A percentile compares a stretch with the other conserved stretches of the same genome.
Conservation (phyloP, 2,888 invertebrate genomes). For the Tachina grossa region DNA sequence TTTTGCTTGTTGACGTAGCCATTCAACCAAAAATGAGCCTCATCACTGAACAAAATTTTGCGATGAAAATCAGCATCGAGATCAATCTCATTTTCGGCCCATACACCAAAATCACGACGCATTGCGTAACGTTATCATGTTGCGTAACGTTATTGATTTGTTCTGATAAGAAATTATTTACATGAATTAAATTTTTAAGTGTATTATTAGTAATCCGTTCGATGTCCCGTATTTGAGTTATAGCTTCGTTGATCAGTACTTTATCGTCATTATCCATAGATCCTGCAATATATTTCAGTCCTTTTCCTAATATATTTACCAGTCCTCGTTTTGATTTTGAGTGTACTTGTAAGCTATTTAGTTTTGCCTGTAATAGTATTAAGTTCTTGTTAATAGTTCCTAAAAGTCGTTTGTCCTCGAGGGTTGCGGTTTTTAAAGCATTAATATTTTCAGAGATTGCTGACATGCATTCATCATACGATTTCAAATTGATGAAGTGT, state of each 20-base stretch:
- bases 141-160: constrained; percentile 2
- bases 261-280: constrained; percentile 50
- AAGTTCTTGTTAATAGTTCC: constrained; percentile 32
- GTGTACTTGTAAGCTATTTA: not conserved
- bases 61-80: too few species aligned
- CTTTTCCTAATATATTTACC: constrained; percentile 29
- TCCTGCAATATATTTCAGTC: constrained; percentile 36
- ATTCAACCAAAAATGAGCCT: too few species aligned
- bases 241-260: not conserved
- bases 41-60: too few species aligned
- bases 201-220: not conserved
- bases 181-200: not conserved
- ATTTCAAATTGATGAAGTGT: constrained; percentile 39
- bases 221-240: not conserved
- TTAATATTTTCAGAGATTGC: constrained; percentile 31
- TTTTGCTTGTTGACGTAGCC: too few species aligned
- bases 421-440: constrained; percentile 10
- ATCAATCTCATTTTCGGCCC: too few species aligned
- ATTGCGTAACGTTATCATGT: too few species aligned
- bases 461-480: constrained; percentile 35
- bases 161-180: not conserved
- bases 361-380: constrained; percentile 14
- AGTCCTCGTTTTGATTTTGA: constrained; percentile 25
- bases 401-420: constrained; percentile 23
- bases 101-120: too few species aligned